Conservation (phyloP, 2,113 vertebrate genomes). For the Phocoena phocoena region DNA sequence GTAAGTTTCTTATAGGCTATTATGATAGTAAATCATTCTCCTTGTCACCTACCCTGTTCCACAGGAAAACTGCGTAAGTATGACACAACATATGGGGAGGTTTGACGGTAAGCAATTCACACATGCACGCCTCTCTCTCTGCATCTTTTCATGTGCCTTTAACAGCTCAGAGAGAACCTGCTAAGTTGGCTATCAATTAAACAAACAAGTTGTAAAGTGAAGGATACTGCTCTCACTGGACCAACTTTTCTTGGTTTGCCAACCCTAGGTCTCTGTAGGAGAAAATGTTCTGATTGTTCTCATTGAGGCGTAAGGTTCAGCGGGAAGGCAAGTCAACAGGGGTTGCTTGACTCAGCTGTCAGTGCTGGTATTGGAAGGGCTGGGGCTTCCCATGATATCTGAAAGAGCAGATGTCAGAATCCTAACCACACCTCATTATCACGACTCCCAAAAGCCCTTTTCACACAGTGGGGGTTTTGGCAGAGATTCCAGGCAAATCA, state of each 20-base stretch:
- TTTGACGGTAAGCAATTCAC: background rate
- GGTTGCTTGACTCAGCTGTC: background rate
- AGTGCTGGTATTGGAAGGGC: background rate
- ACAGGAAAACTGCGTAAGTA: background rate
- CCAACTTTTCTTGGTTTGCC: background rate
- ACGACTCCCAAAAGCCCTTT: background rate
- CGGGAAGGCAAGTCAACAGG: background rate
- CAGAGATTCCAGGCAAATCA: background rate
- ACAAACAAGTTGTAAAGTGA: background rate
- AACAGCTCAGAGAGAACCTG: conserved; percentile 9
- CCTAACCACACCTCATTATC: background rate
- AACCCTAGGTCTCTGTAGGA: background rate
- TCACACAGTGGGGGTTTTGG: background rate
- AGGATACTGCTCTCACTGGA: background rate
- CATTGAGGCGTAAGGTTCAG: background rate
- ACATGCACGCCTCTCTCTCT: background rate
- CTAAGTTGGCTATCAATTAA: conserved; percentile 36
- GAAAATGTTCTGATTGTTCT: background rate
- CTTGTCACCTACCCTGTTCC: background rate
- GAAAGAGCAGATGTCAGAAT: background rate
- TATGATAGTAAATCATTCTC: conserved; percentile 17
- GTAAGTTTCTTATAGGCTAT: background rate
- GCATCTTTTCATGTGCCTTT: background rate
- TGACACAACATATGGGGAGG: background rate
- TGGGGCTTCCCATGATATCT: background rate